A percentile compares a stretch with the other conserved stretches of the same genome.
Evolutionary conservation across 2,888 invertebrate genomes (phyloP).

Genomic region (Andrena praecox): DNA sequence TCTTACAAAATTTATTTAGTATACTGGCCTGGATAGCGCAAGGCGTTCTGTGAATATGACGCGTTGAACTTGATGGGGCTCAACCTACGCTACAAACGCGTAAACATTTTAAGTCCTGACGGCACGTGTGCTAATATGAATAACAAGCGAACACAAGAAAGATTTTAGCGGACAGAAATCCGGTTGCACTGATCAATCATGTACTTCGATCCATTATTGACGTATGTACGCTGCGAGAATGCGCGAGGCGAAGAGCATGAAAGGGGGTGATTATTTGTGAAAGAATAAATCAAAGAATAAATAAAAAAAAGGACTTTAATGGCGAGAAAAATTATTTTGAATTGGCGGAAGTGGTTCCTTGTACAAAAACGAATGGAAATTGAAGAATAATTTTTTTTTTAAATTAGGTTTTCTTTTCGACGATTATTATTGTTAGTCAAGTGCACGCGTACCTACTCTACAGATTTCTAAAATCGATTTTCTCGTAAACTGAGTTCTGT

Average conservation of each 20-base stretch:
- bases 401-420: too few relatives aligned
- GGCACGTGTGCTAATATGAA: slow-evolving; percentile 81
- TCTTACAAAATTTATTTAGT: slow-evolving; percentile 33
- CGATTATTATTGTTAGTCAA: too few relatives aligned
- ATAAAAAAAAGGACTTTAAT: too few relatives aligned
- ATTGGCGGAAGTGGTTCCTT: too few relatives aligned
- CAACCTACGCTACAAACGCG: slow-evolving; percentile 56
- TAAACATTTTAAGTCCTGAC: slow-evolving; percentile 73
- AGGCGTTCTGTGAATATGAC: slow-evolving; percentile 37
- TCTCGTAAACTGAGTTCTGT: too few relatives aligned
- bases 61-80: slow-evolving; percentile 29
- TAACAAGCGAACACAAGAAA: slow-evolving; percentile 82
- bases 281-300: too few relatives aligned
- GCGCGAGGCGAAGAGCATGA: slow-evolving; percentile 4
- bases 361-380: too few relatives aligned
- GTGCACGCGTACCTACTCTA: too few relatives aligned
- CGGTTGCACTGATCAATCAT: slow-evolving; percentile 59
- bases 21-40: slow-evolving; percentile 5
- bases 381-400: too few relatives aligned
- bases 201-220: slow-evolving; percentile 57
- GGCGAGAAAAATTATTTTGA: too few relatives aligned
- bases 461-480: too few relatives aligned
- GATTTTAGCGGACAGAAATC: slow-evolving; percentile 76
- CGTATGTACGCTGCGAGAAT: slow-evolving; percentile 38
- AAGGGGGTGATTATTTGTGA: too few relatives aligned